Base-by-base conservation (phyloP, 2,888 invertebrate genomes). In the Melanostoma scalare region DNA sequence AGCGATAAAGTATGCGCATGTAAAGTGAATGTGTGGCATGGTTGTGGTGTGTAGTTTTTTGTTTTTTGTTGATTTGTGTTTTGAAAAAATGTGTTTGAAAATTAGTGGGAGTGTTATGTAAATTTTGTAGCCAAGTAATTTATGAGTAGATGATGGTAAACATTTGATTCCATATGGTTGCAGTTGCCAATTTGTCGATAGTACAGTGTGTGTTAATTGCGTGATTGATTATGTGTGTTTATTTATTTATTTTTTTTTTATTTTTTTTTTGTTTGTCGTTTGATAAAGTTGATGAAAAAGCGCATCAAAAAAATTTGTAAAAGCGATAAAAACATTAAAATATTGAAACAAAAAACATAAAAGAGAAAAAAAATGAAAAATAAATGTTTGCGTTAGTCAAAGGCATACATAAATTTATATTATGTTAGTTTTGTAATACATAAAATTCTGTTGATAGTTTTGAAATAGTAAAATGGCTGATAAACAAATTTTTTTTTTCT, bases 211-310 rank as follows among this genome's bases (percentile, higher is more conserved):
- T 79, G 60, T 76, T 65, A 78, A 72, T 65, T 71, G 38, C 33
- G 68, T 67, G 56, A 71, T 73, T 65, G 78, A 76, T 72, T 75
- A 33, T 75, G 67, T 60, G 48, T 48, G 10, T 63, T 61, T 69
- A 78, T 6, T 65, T 53, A 56, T 35, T 75, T 75, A 5, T 61
- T 65, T 73, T 42, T 71, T 81, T 63, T 76, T 56, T 40, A 75
- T 42, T 67, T 52, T 63, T 52, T 60, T 30, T 69, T 72, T 76
- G 67, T 65, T 69, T 44, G 68, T 77, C 55, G 74, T 76, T 72
- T 75, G 73, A 80, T 76, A 56, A 61, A 61, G 69, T 86, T 86
- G 85, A 85, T 86, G 85, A 69, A 84, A 85, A 86, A 86, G 86
- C 87, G 86, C 85, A 87, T 69, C 75, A 72, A 85, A 61, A 56